Evolutionary conservation across 2,797 vertebrate genomes (phyloP).

Genomic region (Aselliscus stoliczkanus): DNA sequence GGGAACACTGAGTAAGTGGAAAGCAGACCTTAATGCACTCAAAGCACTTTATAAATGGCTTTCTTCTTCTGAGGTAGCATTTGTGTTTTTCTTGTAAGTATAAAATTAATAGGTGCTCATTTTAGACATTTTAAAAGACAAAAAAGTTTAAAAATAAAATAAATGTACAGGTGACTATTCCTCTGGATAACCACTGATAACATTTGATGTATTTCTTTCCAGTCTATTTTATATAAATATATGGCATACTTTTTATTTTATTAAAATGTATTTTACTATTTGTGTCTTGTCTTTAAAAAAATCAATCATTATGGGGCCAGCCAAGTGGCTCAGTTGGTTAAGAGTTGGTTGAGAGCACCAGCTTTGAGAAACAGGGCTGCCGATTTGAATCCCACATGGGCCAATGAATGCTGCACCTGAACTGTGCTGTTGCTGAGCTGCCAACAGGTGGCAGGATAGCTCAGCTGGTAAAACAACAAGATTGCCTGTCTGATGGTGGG

Average conservation of each 20-base stretch:
- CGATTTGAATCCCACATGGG: no score
- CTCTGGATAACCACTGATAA: background rate
- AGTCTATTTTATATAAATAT: background rate
- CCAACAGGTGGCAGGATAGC: no score
- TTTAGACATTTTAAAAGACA: slow-evolving; percentile 30
- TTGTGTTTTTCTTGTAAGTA: background rate
- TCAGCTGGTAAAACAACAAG: no score
- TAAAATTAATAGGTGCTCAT: background rate
- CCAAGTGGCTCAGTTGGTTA: no score
- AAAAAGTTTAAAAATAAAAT: background rate
- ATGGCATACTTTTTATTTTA: background rate
- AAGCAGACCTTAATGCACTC: background rate
- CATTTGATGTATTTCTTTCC: background rate
- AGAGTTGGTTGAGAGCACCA: no score
- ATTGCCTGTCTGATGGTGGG: no score
- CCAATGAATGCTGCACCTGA: no score
- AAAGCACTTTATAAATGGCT: slow-evolving; percentile 10
- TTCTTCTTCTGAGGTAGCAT: slow-evolving; percentile 21
- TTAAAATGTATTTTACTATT: background rate
- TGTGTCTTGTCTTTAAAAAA: background rate
- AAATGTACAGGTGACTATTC: background rate
- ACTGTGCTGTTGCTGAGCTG: no score
- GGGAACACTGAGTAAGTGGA: background rate
- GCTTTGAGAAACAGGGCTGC: no score
- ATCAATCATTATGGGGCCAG: background rate